phyloP scores from a whole-genome alignment of 1,140 invertebrate species.

The Battus philenor region DNA sequence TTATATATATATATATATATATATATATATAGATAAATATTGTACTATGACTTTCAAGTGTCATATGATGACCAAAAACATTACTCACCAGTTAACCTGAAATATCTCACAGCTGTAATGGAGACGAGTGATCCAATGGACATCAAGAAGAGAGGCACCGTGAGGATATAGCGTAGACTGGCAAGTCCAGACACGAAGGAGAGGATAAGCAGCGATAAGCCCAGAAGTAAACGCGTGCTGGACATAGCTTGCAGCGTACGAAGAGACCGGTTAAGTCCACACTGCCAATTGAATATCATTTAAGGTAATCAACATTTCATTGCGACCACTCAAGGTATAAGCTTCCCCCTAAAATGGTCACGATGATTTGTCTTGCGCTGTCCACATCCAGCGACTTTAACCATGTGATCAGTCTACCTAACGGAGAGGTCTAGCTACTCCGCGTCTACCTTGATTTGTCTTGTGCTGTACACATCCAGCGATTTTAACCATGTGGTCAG shows the following conservation, averaged over 20 bases:
- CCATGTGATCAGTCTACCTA: too few species aligned
- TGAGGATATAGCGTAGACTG: slow-evolving; percentile 34
- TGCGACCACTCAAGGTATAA: not conserved
- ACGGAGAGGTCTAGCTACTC: too few species aligned
- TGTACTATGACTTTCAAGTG: too few species aligned
- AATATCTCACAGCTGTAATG: slow-evolving; percentile 30
- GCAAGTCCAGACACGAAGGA: slow-evolving; percentile 17
- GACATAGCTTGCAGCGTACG: slow-evolving; percentile 39
- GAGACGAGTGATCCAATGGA: slow-evolving; percentile 21
- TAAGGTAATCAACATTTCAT: not conserved
- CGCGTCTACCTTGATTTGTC: too few species aligned
- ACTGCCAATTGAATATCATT: slow-evolving; percentile 24
- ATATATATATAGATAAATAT: too few species aligned
- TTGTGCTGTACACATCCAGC: too few species aligned
- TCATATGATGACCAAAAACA: too few species aligned
- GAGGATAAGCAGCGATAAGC: slow-evolving; percentile 15
- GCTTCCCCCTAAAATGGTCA: too few species aligned
- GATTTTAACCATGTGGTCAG: too few species aligned
- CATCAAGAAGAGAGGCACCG: slow-evolving; percentile 33
- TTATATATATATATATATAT: too few species aligned
- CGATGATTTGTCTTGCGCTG: too few species aligned
- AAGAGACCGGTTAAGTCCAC: slow-evolving; percentile 36
- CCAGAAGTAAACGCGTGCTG: slow-evolving; percentile 28
- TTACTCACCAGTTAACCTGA: slow-evolving; percentile 38
- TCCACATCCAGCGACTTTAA: too few species aligned